phyloP scores from a whole-genome alignment of 2,113 vertebrate species.

The Brachypteracias leptosomus region DNA sequence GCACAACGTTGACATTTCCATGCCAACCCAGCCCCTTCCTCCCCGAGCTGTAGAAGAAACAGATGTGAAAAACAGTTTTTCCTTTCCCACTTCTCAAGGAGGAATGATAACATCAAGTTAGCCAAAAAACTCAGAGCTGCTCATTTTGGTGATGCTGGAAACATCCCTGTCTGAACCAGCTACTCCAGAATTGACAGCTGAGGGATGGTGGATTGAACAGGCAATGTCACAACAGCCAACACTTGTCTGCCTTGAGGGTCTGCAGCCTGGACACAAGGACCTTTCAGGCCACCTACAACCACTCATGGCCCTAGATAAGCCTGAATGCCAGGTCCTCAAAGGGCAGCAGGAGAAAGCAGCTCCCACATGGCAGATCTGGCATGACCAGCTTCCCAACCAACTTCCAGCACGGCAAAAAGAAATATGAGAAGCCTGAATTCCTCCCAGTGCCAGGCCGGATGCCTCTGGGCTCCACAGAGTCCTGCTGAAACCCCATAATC shows the following conservation, averaged over 20 bases:
- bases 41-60: background rate
- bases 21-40: background rate
- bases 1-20: accelerated
- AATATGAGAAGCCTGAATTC: background rate
- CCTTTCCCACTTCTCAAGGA: background rate
- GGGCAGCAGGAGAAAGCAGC: background rate
- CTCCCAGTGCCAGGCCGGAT: background rate
- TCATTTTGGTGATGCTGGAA: background rate
- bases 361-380: background rate
- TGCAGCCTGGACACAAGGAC: background rate
- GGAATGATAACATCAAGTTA: background rate
- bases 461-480: background rate
- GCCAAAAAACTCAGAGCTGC: background rate
- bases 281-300: background rate
- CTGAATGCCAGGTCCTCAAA: background rate
- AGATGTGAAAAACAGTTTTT: background rate
- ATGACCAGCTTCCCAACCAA: background rate
- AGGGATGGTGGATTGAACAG: background rate
- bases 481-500: background rate
- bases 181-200: background rate
- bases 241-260: background rate
- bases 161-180: background rate
- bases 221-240: background rate
- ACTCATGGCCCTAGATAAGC: background rate
- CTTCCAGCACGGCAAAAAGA: background rate